Evolutionary conservation across 2,888 invertebrate species (phyloP), one percentile per base, ranked within the genome.

Genomic region (Esperia sulphurella): DNA sequence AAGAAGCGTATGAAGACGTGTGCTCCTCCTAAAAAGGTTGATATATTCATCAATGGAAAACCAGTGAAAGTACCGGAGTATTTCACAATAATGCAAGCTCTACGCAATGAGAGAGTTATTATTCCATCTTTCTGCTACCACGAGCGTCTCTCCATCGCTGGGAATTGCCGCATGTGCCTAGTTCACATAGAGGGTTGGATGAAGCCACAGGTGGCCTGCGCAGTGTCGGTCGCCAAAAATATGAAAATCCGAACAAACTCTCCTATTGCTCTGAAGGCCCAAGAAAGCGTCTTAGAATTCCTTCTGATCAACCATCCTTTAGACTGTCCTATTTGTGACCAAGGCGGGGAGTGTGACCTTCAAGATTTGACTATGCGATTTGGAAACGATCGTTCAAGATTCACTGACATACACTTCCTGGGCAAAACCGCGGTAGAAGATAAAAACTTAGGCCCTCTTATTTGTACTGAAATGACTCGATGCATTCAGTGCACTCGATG

Each of bases 251-350:
- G 98, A 75, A 99, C 99, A 5, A 96, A 99, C 73, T 98, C 98
- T 0, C 94, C 95, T 54, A 87, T 95, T 83, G 96, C 96, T 0
- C 89, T 90, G 33, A 73, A 91, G 74, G 92, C 93, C 0, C 91
- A 92, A 53, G 92, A 92, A 66, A 57, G 97, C 48, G 98, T 99
- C 8, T 96, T 99, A 95, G 99, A 99, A 83, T 99, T 99, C 76
- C 84, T 99, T 48, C 89, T 99, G 14, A 94, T 97, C 51, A 98
- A 99, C 71, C 99, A 99, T 87, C 99, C 99, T 0, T 87, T 99
- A 39, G 99, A 99, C 90, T 99, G 99, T 76, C 99, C 99, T 4
- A 99, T 99, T 81, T 99, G 99, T 83, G 99, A 99, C 83, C 99
- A 99, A 86, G 97, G 96, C 21, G 96, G 97, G 0, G 97, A 97